Evolutionary conservation across 1,140 invertebrate species (phyloP).

Genomic region (Drosophila kohkoa): DNA sequence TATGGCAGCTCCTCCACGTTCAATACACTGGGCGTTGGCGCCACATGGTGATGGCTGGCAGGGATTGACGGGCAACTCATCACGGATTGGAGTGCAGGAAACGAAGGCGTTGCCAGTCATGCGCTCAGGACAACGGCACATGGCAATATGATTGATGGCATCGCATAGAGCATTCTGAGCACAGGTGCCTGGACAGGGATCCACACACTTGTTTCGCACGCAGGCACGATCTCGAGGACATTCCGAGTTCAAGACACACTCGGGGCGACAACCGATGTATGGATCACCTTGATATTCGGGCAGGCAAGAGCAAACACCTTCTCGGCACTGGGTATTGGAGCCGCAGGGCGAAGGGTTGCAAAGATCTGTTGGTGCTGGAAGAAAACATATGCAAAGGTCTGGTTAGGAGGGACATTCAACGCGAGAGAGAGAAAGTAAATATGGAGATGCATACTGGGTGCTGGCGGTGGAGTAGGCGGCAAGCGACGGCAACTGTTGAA

Average conservation of each 20-base stretch:
- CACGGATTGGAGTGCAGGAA: conserved; percentile 72
- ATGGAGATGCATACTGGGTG: conserved; percentile 75
- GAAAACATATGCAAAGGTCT: conserved; percentile 72
- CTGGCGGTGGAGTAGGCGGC: conserved; percentile 79
- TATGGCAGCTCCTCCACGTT: conserved; percentile 89
- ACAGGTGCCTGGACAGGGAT: conserved; percentile 92
- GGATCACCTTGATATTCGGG: conserved; percentile 91
- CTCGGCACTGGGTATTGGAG: conserved; percentile 90
- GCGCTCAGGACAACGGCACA: conserved; percentile 90
- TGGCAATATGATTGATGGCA: conserved; percentile 91
- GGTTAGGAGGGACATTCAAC: conserved; percentile 30
- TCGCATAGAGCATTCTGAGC: conserved; percentile 91
- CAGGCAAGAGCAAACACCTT: conserved; percentile 91
- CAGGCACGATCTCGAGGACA: conserved; percentile 91
- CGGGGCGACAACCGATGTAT: conserved; percentile 90
- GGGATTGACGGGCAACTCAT: conserved; percentile 85
- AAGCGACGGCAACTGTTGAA: conserved; percentile 87
- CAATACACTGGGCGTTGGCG: conserved; percentile 90
- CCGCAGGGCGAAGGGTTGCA: conserved; percentile 91
- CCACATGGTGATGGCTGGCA: conserved; percentile 92
- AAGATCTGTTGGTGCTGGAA: conserved; percentile 85
- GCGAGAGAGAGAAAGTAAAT: conserved; percentile 43
- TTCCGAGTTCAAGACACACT: conserved; percentile 91
- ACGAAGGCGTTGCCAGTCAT: conserved; percentile 91
- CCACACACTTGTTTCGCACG: conserved; percentile 92